phyloP scores from a whole-genome alignment of 2,113 vertebrate species.

The Leptocoma aspasia region DNA sequence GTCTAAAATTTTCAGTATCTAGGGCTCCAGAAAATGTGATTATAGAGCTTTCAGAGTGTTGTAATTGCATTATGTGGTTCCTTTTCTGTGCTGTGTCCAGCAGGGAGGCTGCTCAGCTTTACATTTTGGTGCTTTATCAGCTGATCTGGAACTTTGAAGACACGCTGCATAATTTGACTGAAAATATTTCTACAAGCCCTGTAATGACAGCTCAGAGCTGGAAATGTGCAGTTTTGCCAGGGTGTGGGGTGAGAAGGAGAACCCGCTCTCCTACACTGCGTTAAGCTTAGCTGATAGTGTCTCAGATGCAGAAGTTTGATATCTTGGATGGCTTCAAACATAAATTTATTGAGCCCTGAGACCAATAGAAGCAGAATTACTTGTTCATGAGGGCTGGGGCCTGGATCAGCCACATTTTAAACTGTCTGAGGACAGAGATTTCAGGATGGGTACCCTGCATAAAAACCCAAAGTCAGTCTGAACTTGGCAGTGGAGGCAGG shows the following conservation, averaged over 20 bases:
- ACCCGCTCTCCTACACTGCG: fast-evolving
- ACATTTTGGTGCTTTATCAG: background rate
- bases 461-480: background rate
- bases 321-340: background rate
- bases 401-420: background rate
- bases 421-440: background rate
- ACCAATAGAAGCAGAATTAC: background rate
- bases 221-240: background rate
- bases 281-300: background rate
- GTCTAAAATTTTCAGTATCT: too few relatives aligned
- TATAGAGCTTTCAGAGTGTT: background rate
- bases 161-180: background rate
- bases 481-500: background rate
- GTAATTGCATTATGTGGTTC: background rate
- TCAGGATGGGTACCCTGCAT: background rate
- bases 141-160: background rate
- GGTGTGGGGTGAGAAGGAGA: background rate
- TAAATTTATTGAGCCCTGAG: background rate
- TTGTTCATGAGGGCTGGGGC: background rate
- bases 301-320: background rate
- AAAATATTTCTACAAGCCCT: background rate
- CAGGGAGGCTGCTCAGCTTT: background rate
- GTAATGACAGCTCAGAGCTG: background rate
- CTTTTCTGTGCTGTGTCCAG: background rate
- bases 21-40: background rate